A percentile compares a stretch with the other conserved stretches of the same genome.
These are phyloP conservation scores for Drosophila navojoa DNA, from an alignment of 1,140 invertebrate genomes.

Conservation along the genomic window DNA sequence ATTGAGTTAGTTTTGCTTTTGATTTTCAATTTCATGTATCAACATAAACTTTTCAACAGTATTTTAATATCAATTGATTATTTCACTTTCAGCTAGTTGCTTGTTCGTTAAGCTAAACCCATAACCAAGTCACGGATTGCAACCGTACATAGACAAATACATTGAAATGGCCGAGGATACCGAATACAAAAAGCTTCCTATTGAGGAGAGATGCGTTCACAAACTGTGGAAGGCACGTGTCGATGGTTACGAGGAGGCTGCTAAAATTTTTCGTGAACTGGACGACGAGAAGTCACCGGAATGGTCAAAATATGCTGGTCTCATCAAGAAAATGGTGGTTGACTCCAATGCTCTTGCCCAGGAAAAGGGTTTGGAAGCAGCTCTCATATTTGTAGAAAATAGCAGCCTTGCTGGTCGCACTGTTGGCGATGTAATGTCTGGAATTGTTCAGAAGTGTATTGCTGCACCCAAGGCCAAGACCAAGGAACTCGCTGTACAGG, in stretches of 20 bases:
- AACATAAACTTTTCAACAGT: slow-evolving; percentile 12
- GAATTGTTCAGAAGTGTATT: slow-evolving; percentile 96
- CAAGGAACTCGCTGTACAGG: slow-evolving; percentile 94
- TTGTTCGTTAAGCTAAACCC: slow-evolving; percentile 10
- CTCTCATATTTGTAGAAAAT: slow-evolving; percentile 95
- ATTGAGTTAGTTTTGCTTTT: slow-evolving; percentile 43
- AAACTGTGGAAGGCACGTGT: slow-evolving; percentile 98
- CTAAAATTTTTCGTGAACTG: slow-evolving; percentile 93
- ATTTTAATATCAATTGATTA: slow-evolving; percentile 20
- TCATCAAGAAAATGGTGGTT: slow-evolving; percentile 98
- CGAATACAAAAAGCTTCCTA: slow-evolving; percentile 95
- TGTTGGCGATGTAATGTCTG: slow-evolving; percentile 94
- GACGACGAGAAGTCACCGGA: slow-evolving; percentile 97
- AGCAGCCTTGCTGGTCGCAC: slow-evolving; percentile 93
- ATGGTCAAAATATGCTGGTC: slow-evolving; percentile 94
- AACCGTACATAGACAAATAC: background rate
- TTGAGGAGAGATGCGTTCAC: slow-evolving; percentile 95
- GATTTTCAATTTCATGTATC: slow-evolving; percentile 10
- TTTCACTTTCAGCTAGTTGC: slow-evolving; percentile 29
- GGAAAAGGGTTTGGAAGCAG: slow-evolving; percentile 97
- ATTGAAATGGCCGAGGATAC: slow-evolving; percentile 92
- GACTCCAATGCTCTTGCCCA: slow-evolving; percentile 98
- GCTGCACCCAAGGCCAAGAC: slow-evolving; percentile 95
- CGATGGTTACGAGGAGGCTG: slow-evolving; percentile 96
- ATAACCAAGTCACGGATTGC: slow-evolving; percentile 4